phyloP scores from a whole-genome alignment of 2,113 vertebrate species.

The Vulpes lagopus region DNA sequence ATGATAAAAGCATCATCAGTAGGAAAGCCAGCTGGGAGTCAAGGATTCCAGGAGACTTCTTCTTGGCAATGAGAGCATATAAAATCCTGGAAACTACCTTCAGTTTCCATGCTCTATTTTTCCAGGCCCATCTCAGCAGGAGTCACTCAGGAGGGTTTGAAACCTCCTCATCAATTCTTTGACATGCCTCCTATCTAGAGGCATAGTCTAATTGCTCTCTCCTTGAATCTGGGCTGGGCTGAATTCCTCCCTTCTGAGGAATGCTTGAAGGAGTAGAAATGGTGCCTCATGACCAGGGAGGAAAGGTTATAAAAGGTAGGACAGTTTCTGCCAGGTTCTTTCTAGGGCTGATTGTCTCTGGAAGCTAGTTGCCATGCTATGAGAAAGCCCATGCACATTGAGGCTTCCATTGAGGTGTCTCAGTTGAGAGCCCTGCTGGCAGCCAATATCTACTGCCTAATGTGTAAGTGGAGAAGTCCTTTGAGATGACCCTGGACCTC shows the following conservation, averaged over 20 bases:
- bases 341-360: background rate
- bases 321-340: background rate
- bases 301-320: background rate
- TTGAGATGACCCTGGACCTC: background rate
- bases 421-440: background rate
- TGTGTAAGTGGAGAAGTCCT: background rate
- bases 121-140: background rate
- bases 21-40: background rate
- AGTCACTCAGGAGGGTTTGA: background rate
- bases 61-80: background rate
- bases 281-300: background rate
- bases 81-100: background rate
- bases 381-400: background rate
- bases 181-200: background rate
- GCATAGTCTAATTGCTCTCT: background rate
- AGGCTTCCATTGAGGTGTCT: background rate
- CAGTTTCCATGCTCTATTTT: background rate
- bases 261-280: background rate
- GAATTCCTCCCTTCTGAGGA: background rate
- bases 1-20: background rate
- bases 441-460: background rate
- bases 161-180: background rate
- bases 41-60: background rate
- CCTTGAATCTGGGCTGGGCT: background rate
- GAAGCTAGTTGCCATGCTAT: background rate